Evolutionary conservation across 2,888 invertebrate species (phyloP).

Genomic region (Spialia ferax): DNA sequence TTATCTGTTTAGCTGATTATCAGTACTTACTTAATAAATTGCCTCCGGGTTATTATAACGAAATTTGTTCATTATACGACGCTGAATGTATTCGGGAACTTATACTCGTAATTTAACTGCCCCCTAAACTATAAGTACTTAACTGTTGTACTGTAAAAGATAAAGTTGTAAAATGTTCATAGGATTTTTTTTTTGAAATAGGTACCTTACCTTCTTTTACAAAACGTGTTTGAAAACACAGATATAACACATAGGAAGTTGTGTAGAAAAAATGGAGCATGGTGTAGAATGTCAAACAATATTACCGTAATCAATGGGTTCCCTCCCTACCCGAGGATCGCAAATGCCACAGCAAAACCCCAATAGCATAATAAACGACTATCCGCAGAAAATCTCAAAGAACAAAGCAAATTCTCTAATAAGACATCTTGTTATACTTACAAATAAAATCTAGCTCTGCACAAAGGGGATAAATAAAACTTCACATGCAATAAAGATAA

Average conservation of each 20-base stretch:
- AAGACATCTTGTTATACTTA: slow-evolving; percentile 38
- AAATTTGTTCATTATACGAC: no score
- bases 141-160: no score
- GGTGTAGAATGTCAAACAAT: slow-evolving; percentile 20
- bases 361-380: slow-evolving; percentile 28
- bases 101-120: no score
- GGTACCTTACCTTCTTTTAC: neutral
- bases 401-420: slow-evolving; percentile 27
- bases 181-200: neutral
- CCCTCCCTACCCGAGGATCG: slow-evolving; percentile 17
- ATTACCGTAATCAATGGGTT: slow-evolving; percentile 28
- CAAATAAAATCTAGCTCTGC: slow-evolving; percentile 32
- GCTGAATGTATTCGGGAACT: no score
- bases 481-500: slow-evolving; percentile 65
- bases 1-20: slow-evolving; percentile 2
- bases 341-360: slow-evolving; percentile 23
- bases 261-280: slow-evolving; percentile 5
- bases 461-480: slow-evolving; percentile 45
- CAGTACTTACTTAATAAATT: neutral
- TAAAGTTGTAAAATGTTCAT: neutral
- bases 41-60: no score
- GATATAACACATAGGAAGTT: neutral
- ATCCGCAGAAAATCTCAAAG: slow-evolving; percentile 13
- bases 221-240: neutral
- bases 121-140: no score